Evolutionary conservation across 2,888 invertebrate genomes (phyloP), one percentile per base, ranked within the genome.

Genomic region (Rhabditophanes sp.): DNA sequence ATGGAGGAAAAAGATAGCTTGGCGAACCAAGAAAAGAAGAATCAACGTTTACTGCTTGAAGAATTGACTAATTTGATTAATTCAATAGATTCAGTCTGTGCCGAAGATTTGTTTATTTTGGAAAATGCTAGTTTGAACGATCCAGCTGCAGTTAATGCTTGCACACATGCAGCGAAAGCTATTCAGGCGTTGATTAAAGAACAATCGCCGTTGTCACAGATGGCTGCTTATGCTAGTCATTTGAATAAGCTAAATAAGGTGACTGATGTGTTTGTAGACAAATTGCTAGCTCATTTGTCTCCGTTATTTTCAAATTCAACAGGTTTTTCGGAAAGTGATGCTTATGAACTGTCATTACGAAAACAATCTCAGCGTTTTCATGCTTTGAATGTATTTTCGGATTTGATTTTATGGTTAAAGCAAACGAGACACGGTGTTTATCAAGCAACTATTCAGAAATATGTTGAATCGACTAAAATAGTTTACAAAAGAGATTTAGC

Each of bases 281-380:
- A 79, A 26, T 75, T 90, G 33, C 79, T 80, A 40, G 75, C 84
- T 15, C 84, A 88, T 67, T 73, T 93, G 30, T 87, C 87, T 67
- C 88, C 88, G 71, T 73, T 84, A 33, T 84, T 93, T 52, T 83
- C 87, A 58, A 85, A 88, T 69, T 76, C 85, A 70, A 85, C 74
- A 53, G 56, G 57, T 39, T 44, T 46, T 33, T 39, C 14, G 20
- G 12, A 6, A 16, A 15, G 33, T 31, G 27, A 4, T 23, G 14
- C 15, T 27, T 76, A 33, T n/a, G n/a, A n/a, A n/a, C n/a, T n/a
- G n/a, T n/a, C n/a, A n/a, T n/a, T 85, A 47, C 80, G 81, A 0
- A 77, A 78, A 50, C 79, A 82, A 63, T 73, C 75, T 46, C 73
- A 75, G 28, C 79, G 83, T 50, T 88, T 88, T 69, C 75, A 77